phyloP scores from a whole-genome alignment of 2,113 vertebrate species.

The Charadrius vociferus region DNA sequence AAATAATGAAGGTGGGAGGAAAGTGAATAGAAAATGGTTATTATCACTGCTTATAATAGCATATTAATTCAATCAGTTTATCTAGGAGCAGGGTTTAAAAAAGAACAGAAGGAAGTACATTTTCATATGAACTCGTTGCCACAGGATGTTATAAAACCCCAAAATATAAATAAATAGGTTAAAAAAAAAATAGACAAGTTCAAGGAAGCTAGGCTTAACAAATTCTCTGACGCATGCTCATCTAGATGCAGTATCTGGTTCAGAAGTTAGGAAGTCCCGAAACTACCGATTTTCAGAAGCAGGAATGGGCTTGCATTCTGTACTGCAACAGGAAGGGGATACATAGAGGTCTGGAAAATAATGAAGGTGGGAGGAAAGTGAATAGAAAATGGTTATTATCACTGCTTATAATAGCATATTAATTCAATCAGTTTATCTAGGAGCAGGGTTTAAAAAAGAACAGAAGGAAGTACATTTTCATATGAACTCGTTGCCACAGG shows the following conservation, averaged over 20 bases:
- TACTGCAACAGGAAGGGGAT: background rate
- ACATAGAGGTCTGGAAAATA: background rate
- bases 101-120: background rate
- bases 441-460: background rate
- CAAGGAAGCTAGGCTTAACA: background rate
- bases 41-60: background rate
- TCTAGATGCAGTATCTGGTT: background rate
- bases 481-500: background rate
- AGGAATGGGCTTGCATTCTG: background rate
- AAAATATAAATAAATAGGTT: background rate
- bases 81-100: background rate
- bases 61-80: background rate
- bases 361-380: background rate
- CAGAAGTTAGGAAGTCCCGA: background rate
- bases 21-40: background rate
- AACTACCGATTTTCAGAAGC: background rate
- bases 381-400: background rate
- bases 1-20: conserved; percentile 4
- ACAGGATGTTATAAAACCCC: background rate
- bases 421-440: background rate
- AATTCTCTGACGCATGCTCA: background rate
- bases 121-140: background rate
- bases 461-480: conserved; percentile 4
- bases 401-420: background rate
- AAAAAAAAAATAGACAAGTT: background rate